These are phyloP conservation scores for Tenthredo amoena DNA, from an alignment of 2,888 invertebrate species.

Conservation along the genomic window DNA sequence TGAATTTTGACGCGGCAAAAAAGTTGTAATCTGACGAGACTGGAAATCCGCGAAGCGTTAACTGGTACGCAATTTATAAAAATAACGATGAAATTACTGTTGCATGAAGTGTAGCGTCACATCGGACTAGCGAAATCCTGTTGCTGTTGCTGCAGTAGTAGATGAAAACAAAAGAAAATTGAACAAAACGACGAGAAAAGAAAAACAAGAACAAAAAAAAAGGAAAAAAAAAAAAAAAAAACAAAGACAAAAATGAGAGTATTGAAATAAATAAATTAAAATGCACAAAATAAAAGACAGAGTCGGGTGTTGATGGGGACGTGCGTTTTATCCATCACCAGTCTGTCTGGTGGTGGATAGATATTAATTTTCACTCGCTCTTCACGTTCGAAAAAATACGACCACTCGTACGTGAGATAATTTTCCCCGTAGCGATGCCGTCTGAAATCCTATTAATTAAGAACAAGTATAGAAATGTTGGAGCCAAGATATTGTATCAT, in stretches of 20 bases:
- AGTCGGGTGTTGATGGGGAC: slow-evolving; percentile 57
- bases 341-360: slow-evolving; percentile 66
- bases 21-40: slow-evolving; percentile 51
- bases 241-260: background rate
- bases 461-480: slow-evolving; percentile 56
- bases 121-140: slow-evolving; percentile 44
- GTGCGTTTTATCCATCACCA: slow-evolving; percentile 73
- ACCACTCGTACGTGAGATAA: slow-evolving; percentile 75
- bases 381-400: slow-evolving; percentile 76
- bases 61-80: slow-evolving; percentile 78
- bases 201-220: background rate
- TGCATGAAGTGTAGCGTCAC: slow-evolving; percentile 70
- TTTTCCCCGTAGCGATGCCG: slow-evolving; percentile 67
- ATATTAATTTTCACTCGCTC: slow-evolving; percentile 66
- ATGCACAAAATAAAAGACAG: background rate
- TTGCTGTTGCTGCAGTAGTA: slow-evolving; percentile 5
- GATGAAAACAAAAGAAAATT: background rate
- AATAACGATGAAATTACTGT: slow-evolving; percentile 78
- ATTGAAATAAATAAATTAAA: slow-evolving; percentile 6
- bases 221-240: background rate
- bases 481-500: background rate
- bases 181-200: background rate
- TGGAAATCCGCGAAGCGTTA: slow-evolving; percentile 70
- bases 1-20: slow-evolving; percentile 34
- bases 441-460: slow-evolving; percentile 74